phyloP scores from a whole-genome alignment of 2,797 vertebrate species.

The Lophotriccus pileatus region DNA sequence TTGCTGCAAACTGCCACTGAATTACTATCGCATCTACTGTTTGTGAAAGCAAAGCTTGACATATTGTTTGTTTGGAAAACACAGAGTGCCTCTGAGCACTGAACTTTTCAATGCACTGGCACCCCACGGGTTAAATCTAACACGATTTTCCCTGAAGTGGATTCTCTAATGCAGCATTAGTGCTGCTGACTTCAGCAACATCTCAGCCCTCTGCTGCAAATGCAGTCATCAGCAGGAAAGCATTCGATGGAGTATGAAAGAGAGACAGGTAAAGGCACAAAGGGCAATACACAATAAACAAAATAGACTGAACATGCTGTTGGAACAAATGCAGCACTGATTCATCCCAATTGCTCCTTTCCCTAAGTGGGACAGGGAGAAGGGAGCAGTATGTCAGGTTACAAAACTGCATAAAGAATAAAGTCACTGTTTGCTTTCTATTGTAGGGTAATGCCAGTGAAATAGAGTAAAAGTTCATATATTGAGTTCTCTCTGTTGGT shows the following conservation, averaged over 20 bases:
- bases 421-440: neutral
- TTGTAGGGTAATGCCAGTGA: neutral
- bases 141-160: constrained; percentile 33
- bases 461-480: neutral
- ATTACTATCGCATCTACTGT: neutral
- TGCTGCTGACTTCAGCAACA: constrained; percentile 70
- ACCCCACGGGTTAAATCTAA: constrained; percentile 1
- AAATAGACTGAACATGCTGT: neutral
- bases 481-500: neutral
- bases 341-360: neutral
- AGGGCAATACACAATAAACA: neutral
- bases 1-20: neutral
- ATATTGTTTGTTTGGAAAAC: neutral
- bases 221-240: neutral
- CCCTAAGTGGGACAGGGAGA: neutral
- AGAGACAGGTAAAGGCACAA: constrained; percentile 12
- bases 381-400: neutral
- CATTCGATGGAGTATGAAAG: neutral
- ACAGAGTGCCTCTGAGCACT: neutral
- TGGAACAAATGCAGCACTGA: neutral
- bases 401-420: neutral
- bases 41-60: neutral
- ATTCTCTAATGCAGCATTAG: constrained; percentile 38
- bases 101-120: neutral
- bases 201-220: constrained; percentile 43